Evolutionary conservation across 2,113 vertebrate species (phyloP).

Genomic region (Varanus komodoensis): DNA sequence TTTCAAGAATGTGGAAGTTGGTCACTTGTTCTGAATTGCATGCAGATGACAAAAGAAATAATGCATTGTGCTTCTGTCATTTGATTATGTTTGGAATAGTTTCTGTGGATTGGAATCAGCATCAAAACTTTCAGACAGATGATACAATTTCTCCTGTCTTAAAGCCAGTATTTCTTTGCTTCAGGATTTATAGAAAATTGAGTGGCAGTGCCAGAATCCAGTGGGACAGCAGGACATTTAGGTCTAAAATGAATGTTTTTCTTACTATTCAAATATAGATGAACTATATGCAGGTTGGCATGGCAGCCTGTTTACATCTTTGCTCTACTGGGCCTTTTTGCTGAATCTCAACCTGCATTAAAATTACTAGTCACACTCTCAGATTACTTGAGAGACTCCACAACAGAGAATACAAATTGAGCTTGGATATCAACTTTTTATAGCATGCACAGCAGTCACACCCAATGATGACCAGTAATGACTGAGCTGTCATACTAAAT

Average conservation of each 20-base stretch:
- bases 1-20: not conserved
- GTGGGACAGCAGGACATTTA: slow-evolving; percentile 48
- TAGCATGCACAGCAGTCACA: slow-evolving; percentile 34
- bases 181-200: slow-evolving; percentile 40
- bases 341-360: slow-evolving; percentile 76
- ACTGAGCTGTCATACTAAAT: slow-evolving; percentile 67
- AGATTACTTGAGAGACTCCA: slow-evolving; percentile 61
- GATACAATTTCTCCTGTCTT: slow-evolving; percentile 1
- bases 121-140: not conserved
- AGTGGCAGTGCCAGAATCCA: slow-evolving; percentile 49
- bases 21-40: not conserved
- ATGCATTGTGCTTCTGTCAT: not conserved
- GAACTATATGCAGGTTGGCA: slow-evolving; percentile 55
- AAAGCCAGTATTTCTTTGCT: slow-evolving; percentile 18
- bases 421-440: slow-evolving; percentile 62
- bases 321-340: slow-evolving; percentile 66
- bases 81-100: not conserved
- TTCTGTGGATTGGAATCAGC: not conserved
- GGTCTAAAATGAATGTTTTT: slow-evolving; percentile 51
- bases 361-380: slow-evolving; percentile 72
- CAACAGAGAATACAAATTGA: slow-evolving; percentile 73
- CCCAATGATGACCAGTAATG: slow-evolving; percentile 72
- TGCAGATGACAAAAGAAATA: not conserved
- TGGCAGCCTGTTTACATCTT: slow-evolving; percentile 58
- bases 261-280: slow-evolving; percentile 44